Conservation (phyloP, 1,140 invertebrate genomes). For the Drosophila dunni region DNA sequence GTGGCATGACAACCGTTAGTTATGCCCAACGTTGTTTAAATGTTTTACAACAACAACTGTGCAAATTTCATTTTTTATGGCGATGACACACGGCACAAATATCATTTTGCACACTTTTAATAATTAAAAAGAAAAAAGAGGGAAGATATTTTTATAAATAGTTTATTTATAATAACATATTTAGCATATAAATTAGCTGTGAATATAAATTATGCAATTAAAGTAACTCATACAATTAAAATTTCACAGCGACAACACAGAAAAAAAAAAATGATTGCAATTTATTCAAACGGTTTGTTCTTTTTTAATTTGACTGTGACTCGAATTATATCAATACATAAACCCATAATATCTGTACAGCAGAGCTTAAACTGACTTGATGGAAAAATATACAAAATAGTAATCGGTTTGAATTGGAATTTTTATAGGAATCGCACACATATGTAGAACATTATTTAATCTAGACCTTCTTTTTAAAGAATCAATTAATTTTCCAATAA, state of each 20-base stretch:
- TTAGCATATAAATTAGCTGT: constrained; percentile 73
- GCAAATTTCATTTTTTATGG: constrained; percentile 25
- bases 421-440: no score
- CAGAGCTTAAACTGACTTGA: neutral
- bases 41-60: constrained; percentile 24
- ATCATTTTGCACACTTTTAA: constrained; percentile 28
- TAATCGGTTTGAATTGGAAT: no score
- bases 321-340: neutral
- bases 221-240: constrained; percentile 30
- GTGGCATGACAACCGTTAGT: constrained; percentile 52
- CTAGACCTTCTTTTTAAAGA: no score
- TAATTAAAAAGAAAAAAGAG: constrained; percentile 11
- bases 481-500: no score
- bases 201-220: constrained; percentile 74
- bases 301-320: constrained; percentile 11
- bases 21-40: constrained; percentile 46
- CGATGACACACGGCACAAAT: constrained; percentile 54
- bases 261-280: constrained; percentile 20
- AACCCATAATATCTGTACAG: neutral
- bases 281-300: constrained; percentile 1
- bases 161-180: constrained; percentile 42
- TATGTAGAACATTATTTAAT: no score
- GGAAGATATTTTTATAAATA: constrained; percentile 25
- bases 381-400: neutral
- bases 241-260: constrained; percentile 7